phyloP scores from a whole-genome alignment of 2,797 vertebrate genomes.

The Enteromius mattozi region DNA sequence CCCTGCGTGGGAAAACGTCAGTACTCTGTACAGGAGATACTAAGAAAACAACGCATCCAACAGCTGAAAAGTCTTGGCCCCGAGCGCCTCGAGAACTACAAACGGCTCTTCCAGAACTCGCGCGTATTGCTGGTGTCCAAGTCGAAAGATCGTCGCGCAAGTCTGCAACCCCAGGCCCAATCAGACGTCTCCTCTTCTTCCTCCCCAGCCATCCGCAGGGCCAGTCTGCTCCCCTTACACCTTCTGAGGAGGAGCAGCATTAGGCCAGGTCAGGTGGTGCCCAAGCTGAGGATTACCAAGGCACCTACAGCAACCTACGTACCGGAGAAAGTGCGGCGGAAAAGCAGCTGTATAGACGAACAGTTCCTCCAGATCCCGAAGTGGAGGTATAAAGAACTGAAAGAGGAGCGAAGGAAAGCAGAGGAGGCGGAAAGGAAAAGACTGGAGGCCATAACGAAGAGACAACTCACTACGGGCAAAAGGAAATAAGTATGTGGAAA shows the following conservation, averaged over 20 bases:
- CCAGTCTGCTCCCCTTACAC: constrained; percentile 86
- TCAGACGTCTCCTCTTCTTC: constrained; percentile 55
- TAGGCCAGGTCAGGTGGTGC: constrained; percentile 85
- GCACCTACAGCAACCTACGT: constrained; percentile 85
- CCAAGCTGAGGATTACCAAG: constrained; percentile 89
- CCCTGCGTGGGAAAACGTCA: constrained; percentile 87
- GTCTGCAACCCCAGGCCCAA: constrained; percentile 73
- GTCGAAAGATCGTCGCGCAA: constrained; percentile 77
- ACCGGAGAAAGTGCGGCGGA: constrained; percentile 80
- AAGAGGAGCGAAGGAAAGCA: constrained; percentile 88
- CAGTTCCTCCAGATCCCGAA: constrained; percentile 91
- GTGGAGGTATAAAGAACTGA: constrained; percentile 95
- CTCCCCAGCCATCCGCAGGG: constrained; percentile 74
- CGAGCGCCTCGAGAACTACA: constrained; percentile 70
- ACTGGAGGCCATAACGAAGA: constrained; percentile 76
- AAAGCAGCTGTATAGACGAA: constrained; percentile 79
- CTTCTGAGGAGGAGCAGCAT: constrained; percentile 87
- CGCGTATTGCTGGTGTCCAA: constrained; percentile 73
- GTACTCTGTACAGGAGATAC: constrained; percentile 88
- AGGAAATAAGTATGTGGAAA: constrained; percentile 67
- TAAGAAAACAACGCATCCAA: constrained; percentile 76
- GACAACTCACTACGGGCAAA: constrained; percentile 71
- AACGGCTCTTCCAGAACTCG: constrained; percentile 83
- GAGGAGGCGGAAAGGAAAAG: constrained; percentile 87
- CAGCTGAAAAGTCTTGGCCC: constrained; percentile 73